Base-by-base conservation (phyloP, 2,113 vertebrate species). In the Elgaria multicarinata region DNA sequence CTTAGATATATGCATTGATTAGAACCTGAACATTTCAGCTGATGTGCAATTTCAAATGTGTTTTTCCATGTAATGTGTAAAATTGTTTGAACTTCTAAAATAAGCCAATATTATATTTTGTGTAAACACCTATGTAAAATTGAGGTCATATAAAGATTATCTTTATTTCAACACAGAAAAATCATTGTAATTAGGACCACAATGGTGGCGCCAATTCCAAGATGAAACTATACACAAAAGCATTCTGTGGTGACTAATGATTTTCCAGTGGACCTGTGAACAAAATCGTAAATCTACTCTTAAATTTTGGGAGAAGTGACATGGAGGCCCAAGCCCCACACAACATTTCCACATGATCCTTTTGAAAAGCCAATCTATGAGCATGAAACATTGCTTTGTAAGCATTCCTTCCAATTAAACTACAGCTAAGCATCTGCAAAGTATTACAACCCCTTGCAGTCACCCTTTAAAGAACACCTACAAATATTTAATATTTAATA, bases 141-240 rank as follows among this genome's bases (percentile, higher is more conserved):
- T 76, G 14, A 39, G 28, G 26, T 46, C 39, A 8, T 33, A 22
- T 31, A 24, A 33, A 46, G 14, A 69, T 69, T 8, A 22, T 16
- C 90, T 95, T 91, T 95, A 93, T 96, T 95, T 93, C 93, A 95
- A 95, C 93, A 94, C 93, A 96, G 93, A 96, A 96, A 96, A 96
- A 95, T 89, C 92, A 94, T 87, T 94, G 85, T 91, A 87, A 90
- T 92, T 88, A 78, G 91, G 83, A 72, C 91, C 92, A 85, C 58
- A 91, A 94, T 83, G 53, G 85, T 75, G 58, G 58, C 6, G 91
- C 55, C 36, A 83, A 89, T 50, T 69, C 88, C 82, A 74, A 83
- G 62, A 91, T 91, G 44, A 44, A 66, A 46, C 28, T 18, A 84
- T 69, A 71, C 26, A 46, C 18, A 7, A 24, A 83, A n/a, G 18